phyloP scores from a whole-genome alignment of 2,888 invertebrate genomes.

The Limnephilus auricula region DNA sequence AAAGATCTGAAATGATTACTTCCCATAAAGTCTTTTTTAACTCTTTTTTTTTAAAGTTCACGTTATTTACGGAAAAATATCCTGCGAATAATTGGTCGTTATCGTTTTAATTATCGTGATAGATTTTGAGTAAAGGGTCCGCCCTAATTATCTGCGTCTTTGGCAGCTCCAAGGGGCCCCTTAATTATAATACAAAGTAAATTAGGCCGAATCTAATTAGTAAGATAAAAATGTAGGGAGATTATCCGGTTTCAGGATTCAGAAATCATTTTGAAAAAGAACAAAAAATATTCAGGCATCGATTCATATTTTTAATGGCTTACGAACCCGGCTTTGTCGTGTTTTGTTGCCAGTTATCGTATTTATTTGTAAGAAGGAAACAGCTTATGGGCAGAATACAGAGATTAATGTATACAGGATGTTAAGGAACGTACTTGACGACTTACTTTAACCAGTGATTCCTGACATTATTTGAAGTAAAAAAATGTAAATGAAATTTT shows the following conservation, averaged over 20 bases:
- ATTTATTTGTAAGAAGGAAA: too few relatives aligned
- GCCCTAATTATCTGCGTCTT: constrained; percentile 9
- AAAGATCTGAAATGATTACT: not conserved
- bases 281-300: not conserved
- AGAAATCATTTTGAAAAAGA: not conserved
- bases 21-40: not conserved
- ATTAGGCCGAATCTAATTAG: constrained; percentile 27
- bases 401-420: too few relatives aligned
- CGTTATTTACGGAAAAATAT: not conserved
- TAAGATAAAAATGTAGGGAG: not conserved
- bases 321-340: not conserved
- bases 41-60: not conserved
- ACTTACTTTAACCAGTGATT: too few relatives aligned
- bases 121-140: constrained; percentile 7
- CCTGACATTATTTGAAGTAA: too few relatives aligned
- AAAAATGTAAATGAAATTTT: too few relatives aligned
- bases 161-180: not conserved
- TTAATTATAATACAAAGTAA: constrained; percentile 14
- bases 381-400: too few relatives aligned
- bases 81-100: constrained; percentile 20
- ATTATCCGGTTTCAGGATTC: not conserved
- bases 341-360: too few relatives aligned
- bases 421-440: too few relatives aligned
- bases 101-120: constrained; percentile 5
- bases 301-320: not conserved